Evolutionary conservation across 1,140 invertebrate genomes (phyloP), one percentile per base, ranked within the genome.

Genomic region (Leptopilina boulardi): DNA sequence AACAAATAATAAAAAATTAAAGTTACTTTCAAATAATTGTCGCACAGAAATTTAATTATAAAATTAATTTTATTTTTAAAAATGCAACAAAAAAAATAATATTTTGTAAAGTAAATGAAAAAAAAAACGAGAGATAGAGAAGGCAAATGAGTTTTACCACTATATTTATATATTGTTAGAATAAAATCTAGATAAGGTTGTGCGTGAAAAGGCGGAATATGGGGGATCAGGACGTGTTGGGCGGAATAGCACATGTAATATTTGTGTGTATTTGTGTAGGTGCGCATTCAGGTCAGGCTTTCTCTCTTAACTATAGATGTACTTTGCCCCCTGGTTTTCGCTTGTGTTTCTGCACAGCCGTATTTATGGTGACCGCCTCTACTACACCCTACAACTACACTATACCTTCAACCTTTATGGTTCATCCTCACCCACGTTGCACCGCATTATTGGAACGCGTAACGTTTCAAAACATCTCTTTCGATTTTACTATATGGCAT

Each of bases 121-220:
- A 51, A 51, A 51, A n/a, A 51, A n/a, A 2, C 2, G 13, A 51
- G n/a, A 3, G 47, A 2, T 15, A 30, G 59, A 66, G 59, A 23
- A 66, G 59, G 26, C 23, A 34, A n/a, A 66, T 66, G 23, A 66
- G 59, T 30, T n/a, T 8, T 6, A 38, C 34, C 34, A 4, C 51
- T 54, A 3, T 23, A 2, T 66, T 2, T 47, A 15, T 26, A 30
- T 66, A 66, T 66, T 66, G 26, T 30, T 15, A 13, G 5, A 66
- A 66, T 66, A 66, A 66, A 66, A 66, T 66, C 26, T 30, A 66
- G 59, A 66, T 66, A 66, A 66, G 59, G 59, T 66, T 13, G 23
- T 66, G 59, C 59, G 26, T 30, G 59, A 66, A 51, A 51, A 30
- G 59, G 23, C 59, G 51, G 18, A 18, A n/a, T 26, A 30, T n/a